These are phyloP conservation scores for Notodonta dromedarius DNA, from an alignment of 2,888 invertebrate species.

Conservation along the genomic window DNA sequence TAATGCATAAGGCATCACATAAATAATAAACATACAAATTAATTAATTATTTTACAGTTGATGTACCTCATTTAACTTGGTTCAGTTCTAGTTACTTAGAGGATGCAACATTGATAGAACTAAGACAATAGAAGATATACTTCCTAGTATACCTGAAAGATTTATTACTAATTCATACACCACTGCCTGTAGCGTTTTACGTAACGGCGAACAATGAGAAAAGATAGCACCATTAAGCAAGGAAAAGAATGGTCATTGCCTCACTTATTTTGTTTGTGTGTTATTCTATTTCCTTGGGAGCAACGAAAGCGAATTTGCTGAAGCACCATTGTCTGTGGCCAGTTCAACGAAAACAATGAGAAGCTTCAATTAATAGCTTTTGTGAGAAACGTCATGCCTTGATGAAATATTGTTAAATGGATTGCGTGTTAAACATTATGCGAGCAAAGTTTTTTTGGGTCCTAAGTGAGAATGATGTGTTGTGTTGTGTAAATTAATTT, in stretches of 20 bases:
- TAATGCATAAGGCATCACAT: no score
- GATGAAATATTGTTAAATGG: slow-evolving; percentile 23
- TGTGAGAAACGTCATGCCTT: slow-evolving; percentile 40
- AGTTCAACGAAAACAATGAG: slow-evolving; percentile 38
- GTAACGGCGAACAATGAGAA: slow-evolving; percentile 77
- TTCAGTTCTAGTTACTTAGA: slow-evolving; percentile 6
- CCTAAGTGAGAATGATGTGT: background rate
- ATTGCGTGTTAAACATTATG: background rate
- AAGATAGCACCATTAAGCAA: slow-evolving; percentile 71
- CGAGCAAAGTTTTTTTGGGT: background rate
- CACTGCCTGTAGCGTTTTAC: slow-evolving; percentile 72
- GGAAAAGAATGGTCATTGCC: slow-evolving; percentile 77
- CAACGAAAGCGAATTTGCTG: slow-evolving; percentile 62
- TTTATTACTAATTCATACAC: slow-evolving; percentile 73
- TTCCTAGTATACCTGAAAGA: slow-evolving; percentile 69
- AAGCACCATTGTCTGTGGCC: slow-evolving; percentile 55
- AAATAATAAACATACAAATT: no score
- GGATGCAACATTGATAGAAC: slow-evolving; percentile 18
- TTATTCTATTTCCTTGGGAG: slow-evolving; percentile 63
- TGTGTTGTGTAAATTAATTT: no score
- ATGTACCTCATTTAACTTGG: background rate
- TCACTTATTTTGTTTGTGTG: slow-evolving; percentile 70
- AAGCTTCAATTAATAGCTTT: slow-evolving; percentile 42
- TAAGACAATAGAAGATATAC: slow-evolving; percentile 65
- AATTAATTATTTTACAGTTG: no score